Conservation (phyloP, 23 tunicate species). For the Trididemnum miniatum region DNA sequence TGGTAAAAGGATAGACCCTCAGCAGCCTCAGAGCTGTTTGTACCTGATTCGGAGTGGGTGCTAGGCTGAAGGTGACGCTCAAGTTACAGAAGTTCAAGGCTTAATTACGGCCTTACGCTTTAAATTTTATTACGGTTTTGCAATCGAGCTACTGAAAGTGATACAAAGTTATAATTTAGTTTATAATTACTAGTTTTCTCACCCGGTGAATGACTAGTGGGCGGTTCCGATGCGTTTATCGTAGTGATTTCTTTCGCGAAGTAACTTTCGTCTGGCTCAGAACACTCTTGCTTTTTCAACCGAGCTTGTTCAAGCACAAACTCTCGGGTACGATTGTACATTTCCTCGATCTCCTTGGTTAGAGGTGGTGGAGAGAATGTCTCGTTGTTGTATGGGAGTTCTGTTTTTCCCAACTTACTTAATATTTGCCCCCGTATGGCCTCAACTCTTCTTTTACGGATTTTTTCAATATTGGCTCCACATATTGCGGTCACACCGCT, state of each 20-base stretch:
- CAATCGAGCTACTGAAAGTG: too few relatives aligned
- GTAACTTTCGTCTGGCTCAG: constrained; percentile 61
- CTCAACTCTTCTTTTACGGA: constrained; percentile 73
- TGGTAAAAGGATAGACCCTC: too few relatives aligned
- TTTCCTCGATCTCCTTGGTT: constrained; percentile 56
- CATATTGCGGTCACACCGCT: too few relatives aligned
- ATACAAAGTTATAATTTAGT: too few relatives aligned
- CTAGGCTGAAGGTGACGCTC: too few relatives aligned
- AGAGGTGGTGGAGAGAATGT: constrained; percentile 32
- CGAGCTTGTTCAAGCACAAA: constrained; percentile 90
- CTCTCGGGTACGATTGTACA: constrained; percentile 89
- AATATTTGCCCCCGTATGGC: constrained; percentile 91
- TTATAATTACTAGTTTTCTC: too few relatives aligned
- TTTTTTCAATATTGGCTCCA: constrained; percentile 70
- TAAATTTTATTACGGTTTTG: too few relatives aligned
- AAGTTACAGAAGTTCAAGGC: too few relatives aligned
- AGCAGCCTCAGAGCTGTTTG: too few relatives aligned
- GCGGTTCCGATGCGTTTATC: constrained; percentile 27
- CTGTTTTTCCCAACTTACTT: constrained; percentile 74
- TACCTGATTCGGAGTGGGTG: too few relatives aligned
- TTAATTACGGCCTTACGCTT: too few relatives aligned
- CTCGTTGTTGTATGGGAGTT: constrained; percentile 50
- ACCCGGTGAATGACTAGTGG: too few relatives aligned
- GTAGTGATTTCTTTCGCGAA: constrained; percentile 78
- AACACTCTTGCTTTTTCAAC: constrained; percentile 49